A percentile compares a stretch with the other conserved stretches of the same genome.
Evolutionary conservation across 2,797 vertebrate genomes (phyloP).

Genomic region (Australoheros facetus): DNA sequence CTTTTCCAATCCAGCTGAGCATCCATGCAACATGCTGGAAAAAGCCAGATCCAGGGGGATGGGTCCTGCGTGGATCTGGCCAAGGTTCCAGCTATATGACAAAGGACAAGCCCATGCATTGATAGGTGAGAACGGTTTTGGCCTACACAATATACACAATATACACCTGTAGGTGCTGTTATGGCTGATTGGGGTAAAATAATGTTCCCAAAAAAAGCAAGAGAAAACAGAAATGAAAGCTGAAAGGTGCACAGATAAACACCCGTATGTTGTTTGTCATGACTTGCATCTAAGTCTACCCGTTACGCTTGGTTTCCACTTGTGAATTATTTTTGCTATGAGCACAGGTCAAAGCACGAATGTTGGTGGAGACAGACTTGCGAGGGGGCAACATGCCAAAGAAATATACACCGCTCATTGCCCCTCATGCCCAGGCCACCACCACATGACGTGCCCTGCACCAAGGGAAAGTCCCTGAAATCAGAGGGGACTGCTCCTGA

Average conservation of each 20-base stretch:
- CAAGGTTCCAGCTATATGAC: too few species aligned
- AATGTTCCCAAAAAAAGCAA: neutral
- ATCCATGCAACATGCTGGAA: neutral
- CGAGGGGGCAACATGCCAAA: slow-evolving; percentile 64
- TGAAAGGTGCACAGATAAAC: neutral
- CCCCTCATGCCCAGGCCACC: slow-evolving; percentile 46
- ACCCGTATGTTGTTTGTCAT: neutral
- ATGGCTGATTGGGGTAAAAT: neutral
- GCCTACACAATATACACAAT: too few species aligned
- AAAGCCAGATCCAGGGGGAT: too few species aligned
- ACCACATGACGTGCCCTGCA: slow-evolving; percentile 47
- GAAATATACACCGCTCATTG: slow-evolving; percentile 74
- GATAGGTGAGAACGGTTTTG: too few species aligned
- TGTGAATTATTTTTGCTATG: slow-evolving; percentile 32
- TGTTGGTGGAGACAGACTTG: slow-evolving; percentile 38
- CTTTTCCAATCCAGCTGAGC: neutral
- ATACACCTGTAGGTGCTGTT: neutral
- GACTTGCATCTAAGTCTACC: neutral
- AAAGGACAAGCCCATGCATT: too few species aligned
- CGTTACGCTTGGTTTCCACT: neutral
- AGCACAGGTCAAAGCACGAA: slow-evolving; percentile 16
- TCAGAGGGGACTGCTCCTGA: slow-evolving; percentile 59
- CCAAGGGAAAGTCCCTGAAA: slow-evolving; percentile 82
- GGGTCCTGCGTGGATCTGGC: too few species aligned
- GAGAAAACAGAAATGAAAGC: neutral